A percentile compares a stretch with the other conserved stretches of the same genome.
Conservation (phyloP, 2,113 vertebrate species). For the Hirundichthys speculiger region DNA sequence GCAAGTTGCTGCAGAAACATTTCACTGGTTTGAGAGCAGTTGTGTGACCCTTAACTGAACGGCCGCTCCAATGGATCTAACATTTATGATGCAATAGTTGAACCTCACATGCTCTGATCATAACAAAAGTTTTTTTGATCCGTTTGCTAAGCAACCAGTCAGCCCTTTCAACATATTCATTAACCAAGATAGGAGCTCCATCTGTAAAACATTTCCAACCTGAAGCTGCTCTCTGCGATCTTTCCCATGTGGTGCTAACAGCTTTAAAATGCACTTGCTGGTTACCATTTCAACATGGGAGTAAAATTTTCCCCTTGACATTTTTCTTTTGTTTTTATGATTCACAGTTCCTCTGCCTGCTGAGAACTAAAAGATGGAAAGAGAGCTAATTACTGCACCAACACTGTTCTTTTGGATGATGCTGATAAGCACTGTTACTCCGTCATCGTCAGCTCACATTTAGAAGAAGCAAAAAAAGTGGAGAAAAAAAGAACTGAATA, state of each 20-base stretch:
- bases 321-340: slow-evolving; percentile 38
- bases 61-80: background rate
- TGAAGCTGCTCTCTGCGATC: slow-evolving; percentile 51
- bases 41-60: background rate
- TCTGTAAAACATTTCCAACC: slow-evolving; percentile 62
- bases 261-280: slow-evolving; percentile 58
- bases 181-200: slow-evolving; percentile 21
- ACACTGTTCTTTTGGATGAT: slow-evolving; percentile 53
- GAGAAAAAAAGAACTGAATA: too few species aligned
- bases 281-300: slow-evolving; percentile 42
- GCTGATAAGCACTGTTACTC: slow-evolving; percentile 20
- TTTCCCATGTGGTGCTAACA: slow-evolving; percentile 29
- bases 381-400: slow-evolving; percentile 59
- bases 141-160: slow-evolving; percentile 24
- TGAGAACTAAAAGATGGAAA: slow-evolving; percentile 67
- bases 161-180: slow-evolving; percentile 20
- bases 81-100: slow-evolving; percentile 2
- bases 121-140: slow-evolving; percentile 20
- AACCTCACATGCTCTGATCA: slow-evolving; percentile 5
- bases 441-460: slow-evolving; percentile 7
- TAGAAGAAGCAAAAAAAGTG: background rate
- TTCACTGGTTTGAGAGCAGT: slow-evolving; percentile 2
- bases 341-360: slow-evolving; percentile 56
- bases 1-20: background rate
- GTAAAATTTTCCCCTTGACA: slow-evolving; percentile 58